phyloP scores from a whole-genome alignment of 2,797 vertebrate species.

The Poliocrania exsul region DNA sequence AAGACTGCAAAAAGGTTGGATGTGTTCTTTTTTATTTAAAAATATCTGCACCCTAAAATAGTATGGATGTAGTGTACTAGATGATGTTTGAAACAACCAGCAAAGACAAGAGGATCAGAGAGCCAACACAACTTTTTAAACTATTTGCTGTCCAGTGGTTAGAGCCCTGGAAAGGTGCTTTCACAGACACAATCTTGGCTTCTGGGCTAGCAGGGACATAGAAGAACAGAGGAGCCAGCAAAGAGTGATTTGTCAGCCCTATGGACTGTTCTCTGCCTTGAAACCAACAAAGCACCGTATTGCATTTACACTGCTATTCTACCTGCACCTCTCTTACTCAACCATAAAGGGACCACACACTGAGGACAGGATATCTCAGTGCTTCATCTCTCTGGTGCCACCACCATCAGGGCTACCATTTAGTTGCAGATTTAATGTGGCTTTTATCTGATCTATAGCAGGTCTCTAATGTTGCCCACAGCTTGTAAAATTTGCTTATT shows the following conservation, averaged over 20 bases:
- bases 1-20: not conserved
- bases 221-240: not conserved
- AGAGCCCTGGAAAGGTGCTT: not conserved
- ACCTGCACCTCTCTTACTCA: not conserved
- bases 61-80: not conserved
- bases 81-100: not conserved
- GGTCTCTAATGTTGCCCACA: not conserved
- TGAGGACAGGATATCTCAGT: not conserved
- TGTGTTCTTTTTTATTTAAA: not conserved
- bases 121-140: not conserved
- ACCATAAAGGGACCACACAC: not conserved
- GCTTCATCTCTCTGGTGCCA: not conserved
- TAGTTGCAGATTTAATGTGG: not conserved
- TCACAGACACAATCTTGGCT: not conserved
- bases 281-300: not conserved
- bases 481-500: slow-evolving; percentile 10
- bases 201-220: not conserved
- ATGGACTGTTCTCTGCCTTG: not conserved
- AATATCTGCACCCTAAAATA: not conserved
- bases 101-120: not conserved
- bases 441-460: slow-evolving; percentile 24
- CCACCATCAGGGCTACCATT: not conserved
- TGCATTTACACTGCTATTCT: not conserved
- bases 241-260: not conserved
- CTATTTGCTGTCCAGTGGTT: not conserved